These are phyloP conservation scores for Ctenicera cuprea DNA, from an alignment of 2,888 invertebrate species.

Conservation along the genomic window DNA sequence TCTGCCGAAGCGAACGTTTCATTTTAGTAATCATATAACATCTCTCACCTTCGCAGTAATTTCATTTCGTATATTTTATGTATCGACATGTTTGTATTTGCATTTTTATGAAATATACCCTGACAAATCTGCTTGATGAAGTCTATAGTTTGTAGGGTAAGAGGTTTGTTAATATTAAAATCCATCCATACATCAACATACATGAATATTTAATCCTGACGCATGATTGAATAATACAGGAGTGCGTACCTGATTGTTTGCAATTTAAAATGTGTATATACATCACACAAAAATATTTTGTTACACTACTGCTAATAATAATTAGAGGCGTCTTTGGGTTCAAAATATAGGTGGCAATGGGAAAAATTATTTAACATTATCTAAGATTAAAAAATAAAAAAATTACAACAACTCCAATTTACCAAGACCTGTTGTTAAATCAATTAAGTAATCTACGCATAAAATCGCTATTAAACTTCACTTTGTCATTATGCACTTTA, in stretches of 20 bases:
- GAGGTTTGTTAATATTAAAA: conserved; percentile 36
- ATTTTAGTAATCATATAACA: conserved; percentile 55
- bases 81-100: conserved; percentile 47
- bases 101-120: conserved; percentile 49
- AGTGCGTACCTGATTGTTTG: not conserved
- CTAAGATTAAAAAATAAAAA: too few species aligned
- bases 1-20: conserved; percentile 62
- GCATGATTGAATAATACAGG: not conserved
- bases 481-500: too few species aligned
- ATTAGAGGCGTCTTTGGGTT: too few species aligned
- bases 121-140: not conserved
- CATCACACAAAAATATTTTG: too few species aligned
- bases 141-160: conserved; percentile 15
- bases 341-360: too few species aligned
- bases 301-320: too few species aligned
- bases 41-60: conserved; percentile 53
- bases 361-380: too few species aligned
- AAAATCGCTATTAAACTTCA: too few species aligned
- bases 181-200: conserved; percentile 25
- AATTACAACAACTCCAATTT: too few species aligned
- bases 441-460: too few species aligned
- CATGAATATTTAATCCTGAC: conserved; percentile 36
- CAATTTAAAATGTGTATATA: not conserved
- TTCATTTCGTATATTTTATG: conserved; percentile 43
- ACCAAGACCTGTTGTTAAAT: too few species aligned